phyloP scores from a whole-genome alignment of 2,113 vertebrate genomes.

The human region GRCh38 chr4:188017001-188017500 shows the following conservation, averaged over 20 bases:
- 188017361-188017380: conserved; percentile 69
- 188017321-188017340: conserved; percentile 62
- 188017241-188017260: neutral
- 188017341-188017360: conserved; percentile 67
- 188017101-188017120: neutral
- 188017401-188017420: conserved; percentile 22
- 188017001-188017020: neutral
- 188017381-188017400: neutral
- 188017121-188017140: neutral
- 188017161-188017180: neutral
- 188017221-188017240: neutral
- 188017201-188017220: neutral
- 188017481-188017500: conserved; percentile 27
- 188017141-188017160: neutral
- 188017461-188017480: conserved; percentile 48
- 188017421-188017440: conserved; percentile 34
- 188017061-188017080: neutral
- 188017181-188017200: neutral
- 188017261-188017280: neutral
- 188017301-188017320: conserved; percentile 64
- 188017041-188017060: neutral
- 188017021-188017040: neutral
- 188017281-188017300: conserved; percentile 53
- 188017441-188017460: conserved; percentile 57
- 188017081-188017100: neutral